Evolutionary conservation across 2,797 vertebrate species (phyloP).

Genomic region (Neopelma chrysocephalum): DNA sequence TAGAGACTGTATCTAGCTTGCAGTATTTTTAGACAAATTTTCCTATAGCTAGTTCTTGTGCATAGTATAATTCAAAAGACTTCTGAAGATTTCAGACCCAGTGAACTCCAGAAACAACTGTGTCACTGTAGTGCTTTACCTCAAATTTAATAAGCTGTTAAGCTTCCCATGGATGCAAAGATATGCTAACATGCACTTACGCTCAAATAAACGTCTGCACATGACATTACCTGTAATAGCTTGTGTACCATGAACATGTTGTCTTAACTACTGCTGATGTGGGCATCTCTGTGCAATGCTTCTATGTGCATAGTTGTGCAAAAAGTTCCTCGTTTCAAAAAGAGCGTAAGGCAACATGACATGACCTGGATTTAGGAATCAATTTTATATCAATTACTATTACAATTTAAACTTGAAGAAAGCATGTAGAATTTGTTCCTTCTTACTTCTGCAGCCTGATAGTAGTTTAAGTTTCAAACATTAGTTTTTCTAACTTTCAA

Average conservation of each 20-base stretch:
- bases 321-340: background rate
- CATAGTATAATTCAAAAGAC: background rate
- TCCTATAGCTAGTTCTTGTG: background rate
- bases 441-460: background rate
- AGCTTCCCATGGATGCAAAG: background rate
- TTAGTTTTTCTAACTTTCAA: background rate
- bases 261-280: background rate
- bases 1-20: background rate
- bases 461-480: background rate
- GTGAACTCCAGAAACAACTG: background rate
- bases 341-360: background rate
- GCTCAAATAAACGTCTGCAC: background rate
- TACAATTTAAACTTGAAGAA: background rate
- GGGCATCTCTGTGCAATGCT: background rate
- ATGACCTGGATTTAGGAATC: background rate
- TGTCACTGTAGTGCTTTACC: background rate
- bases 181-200: background rate
- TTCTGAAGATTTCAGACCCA: background rate
- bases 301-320: background rate
- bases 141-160: background rate
- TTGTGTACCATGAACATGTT: background rate
- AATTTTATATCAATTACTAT: background rate
- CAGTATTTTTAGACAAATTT: background rate
- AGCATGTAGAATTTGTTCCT: background rate
- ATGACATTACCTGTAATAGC: rapidly evolving